These are phyloP conservation scores for Peromyscus polionotus DNA, from an alignment of 2,113 vertebrate genomes.

Conservation along the genomic window DNA sequence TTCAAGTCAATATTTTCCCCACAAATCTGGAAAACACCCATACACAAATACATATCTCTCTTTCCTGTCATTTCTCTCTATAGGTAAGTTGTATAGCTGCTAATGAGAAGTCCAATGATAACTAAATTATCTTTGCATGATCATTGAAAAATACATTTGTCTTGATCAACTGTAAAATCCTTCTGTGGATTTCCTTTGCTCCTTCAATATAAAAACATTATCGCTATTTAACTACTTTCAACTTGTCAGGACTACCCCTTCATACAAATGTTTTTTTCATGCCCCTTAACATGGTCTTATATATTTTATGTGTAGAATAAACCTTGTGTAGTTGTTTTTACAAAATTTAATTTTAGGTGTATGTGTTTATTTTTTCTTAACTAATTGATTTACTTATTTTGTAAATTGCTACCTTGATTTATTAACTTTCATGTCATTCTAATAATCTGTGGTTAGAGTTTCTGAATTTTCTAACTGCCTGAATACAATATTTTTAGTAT, in stretches of 20 bases:
- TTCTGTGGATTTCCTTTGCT: neutral
- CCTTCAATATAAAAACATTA: neutral
- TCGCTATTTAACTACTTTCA: neutral
- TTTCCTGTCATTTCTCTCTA: neutral
- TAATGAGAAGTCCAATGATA: neutral
- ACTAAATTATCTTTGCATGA: neutral
- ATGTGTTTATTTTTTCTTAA: neutral
- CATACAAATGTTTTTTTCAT: neutral
- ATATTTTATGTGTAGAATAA: neutral
- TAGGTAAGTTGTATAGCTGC: neutral
- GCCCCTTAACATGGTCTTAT: neutral
- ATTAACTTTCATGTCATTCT: neutral
- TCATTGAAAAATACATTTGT: neutral
- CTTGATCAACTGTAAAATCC: neutral
- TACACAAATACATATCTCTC: neutral
- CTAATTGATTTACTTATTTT: neutral
- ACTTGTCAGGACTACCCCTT: neutral
- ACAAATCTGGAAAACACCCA: neutral
- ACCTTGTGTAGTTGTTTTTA: neutral
- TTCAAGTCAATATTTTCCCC: neutral
- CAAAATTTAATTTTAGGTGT: neutral
- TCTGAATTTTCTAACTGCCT: neutral
- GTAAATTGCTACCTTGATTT: neutral
- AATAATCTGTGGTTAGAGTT: neutral
- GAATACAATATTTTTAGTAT: neutral